Percentiles rank a stretch among this genome's conserved stretches.
Conservation (phyloP, 2,797 vertebrate genomes). For the Champsocephalus gunnari region DNA sequence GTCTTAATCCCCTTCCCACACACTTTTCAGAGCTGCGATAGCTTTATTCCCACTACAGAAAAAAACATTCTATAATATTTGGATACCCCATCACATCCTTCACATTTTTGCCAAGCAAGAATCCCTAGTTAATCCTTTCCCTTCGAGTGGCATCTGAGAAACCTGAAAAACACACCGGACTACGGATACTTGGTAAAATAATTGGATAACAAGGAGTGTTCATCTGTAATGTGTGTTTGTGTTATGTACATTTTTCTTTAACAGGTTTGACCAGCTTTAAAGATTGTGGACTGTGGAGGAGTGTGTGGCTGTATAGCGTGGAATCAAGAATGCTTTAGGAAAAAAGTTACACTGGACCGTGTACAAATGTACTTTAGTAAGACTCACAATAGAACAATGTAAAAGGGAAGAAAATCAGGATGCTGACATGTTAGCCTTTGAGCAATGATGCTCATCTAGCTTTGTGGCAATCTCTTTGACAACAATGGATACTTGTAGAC, state of each 20-base stretch:
- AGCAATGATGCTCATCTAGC: background rate
- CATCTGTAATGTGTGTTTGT: slow-evolving; percentile 67
- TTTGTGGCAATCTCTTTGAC: background rate
- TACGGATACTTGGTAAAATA: slow-evolving; percentile 15
- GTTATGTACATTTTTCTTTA: slow-evolving; percentile 72
- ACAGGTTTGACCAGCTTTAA: slow-evolving; percentile 76
- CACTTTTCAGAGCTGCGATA: background rate
- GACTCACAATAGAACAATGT: background rate
- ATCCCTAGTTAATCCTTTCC: background rate
- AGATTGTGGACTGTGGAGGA: slow-evolving; percentile 55
- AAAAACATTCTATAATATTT: background rate
- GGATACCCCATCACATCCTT: background rate
- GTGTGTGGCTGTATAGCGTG: slow-evolving; percentile 49
- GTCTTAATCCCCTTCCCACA: no score
- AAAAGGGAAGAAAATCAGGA: background rate
- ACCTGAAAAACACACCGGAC: slow-evolving; percentile 13
- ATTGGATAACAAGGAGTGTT: slow-evolving; percentile 33
- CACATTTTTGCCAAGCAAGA: background rate
- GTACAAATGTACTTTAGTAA: background rate
- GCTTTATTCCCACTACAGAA: background rate
- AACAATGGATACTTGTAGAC: background rate
- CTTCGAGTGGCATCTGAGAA: slow-evolving; percentile 14
- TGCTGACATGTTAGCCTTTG: background rate
- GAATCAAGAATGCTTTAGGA: slow-evolving; percentile 32
- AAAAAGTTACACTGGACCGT: background rate